Evolutionary conservation across 2,113 vertebrate species (phyloP), one percentile per base, ranked within the genome.

Genomic region (Bufo bufo): DNA sequence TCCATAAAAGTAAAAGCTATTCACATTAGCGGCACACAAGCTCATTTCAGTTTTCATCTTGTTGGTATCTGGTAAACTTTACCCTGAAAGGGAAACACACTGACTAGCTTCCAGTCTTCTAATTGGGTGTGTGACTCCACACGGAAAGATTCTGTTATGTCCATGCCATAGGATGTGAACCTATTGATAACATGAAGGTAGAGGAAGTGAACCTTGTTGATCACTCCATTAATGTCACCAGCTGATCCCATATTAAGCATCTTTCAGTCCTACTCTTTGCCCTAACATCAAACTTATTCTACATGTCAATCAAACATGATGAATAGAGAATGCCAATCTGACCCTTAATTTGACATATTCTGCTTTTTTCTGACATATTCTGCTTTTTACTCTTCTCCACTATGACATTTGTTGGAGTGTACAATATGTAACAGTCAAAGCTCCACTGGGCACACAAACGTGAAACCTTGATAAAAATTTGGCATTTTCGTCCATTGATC

Each of bases 401-500:
- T 74, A 90, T 93, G 94, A 93, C 93, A 94, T 95, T 95, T 94
- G 88, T 91, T 47, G 85, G 86, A 89, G 19, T 89, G 86, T 91
- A 90, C 92, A 90, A 93, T 90, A 82, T 63, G 75, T 65, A 89
- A 89, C 90, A 93, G 90, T 59, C 92, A 80, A 91, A 93, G 93
- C 92, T 91, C 92, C 63, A 86, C 72, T 79, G 90, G 92, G 90
- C 92, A 91, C 91, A 93, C 93, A 90, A 86, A 90, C 82, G 61
- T 71, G 85, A 74, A 79, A 90, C 89, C 58, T 90, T 93, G 93
- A 94, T 92, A 92, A 93, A 94, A 94, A 89, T 79, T 3, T 96
- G 96, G 95, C 95, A 95, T 97, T 97, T 96, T 90, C 91, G 88
- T 89, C 72, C 93, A 95, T 96, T 94, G 96, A 97, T 97, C 95